A percentile compares a stretch with the other conserved stretches of the same genome.
Conservation (phyloP, 2,113 vertebrate species). For the Prunella fulvescens region DNA sequence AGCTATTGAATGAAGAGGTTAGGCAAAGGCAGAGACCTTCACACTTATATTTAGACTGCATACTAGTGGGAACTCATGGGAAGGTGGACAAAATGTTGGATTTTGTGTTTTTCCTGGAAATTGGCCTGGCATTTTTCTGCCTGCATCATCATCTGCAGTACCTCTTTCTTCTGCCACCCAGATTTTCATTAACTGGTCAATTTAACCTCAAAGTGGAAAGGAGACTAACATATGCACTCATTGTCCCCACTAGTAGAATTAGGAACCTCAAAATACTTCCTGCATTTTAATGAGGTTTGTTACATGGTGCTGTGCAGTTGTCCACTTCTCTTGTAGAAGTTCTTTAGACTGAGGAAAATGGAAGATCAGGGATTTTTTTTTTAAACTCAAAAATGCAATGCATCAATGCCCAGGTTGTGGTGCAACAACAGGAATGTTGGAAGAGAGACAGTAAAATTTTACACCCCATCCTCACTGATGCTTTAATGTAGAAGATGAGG, state of each 20-base stretch:
- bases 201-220: slow-evolving; percentile 67
- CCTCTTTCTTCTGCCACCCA: slow-evolving; percentile 54
- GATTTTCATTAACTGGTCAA: slow-evolving; percentile 63
- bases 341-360: background rate
- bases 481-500: slow-evolving; percentile 8
- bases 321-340: background rate
- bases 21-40: background rate
- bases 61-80: slow-evolving; percentile 13
- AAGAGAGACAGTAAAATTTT: slow-evolving; percentile 29
- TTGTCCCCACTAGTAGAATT: slow-evolving; percentile 65
- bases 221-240: slow-evolving; percentile 59
- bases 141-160: slow-evolving; percentile 18
- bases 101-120: background rate
- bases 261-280: slow-evolving; percentile 51
- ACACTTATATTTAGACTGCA: background rate
- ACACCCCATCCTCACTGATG: background rate
- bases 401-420: background rate
- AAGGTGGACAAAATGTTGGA: slow-evolving; percentile 13
- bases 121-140: slow-evolving; percentile 40
- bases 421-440: slow-evolving; percentile 31
- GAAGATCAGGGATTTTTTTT: background rate
- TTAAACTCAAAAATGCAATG: slow-evolving; percentile 57
- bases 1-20: slow-evolving; percentile 23
- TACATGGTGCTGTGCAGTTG: slow-evolving; percentile 21
- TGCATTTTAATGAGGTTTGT: slow-evolving; percentile 56